Conservation (phyloP, 23 tunicate genomes). For the Halocynthia aurantium region DNA sequence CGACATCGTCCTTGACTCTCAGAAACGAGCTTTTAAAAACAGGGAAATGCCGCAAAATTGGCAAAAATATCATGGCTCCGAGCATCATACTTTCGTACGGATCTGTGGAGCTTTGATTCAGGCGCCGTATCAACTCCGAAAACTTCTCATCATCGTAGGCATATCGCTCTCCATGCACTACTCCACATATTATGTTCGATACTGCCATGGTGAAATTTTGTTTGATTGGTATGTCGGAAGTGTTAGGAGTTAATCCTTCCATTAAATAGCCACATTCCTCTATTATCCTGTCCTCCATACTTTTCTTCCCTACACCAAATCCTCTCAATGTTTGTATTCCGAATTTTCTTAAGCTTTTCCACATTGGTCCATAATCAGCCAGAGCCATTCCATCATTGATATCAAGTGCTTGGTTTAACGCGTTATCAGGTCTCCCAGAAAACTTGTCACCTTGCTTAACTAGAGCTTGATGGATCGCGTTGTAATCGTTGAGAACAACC, state of each 20-base stretch:
- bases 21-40: background rate
- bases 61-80: background rate
- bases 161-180: background rate
- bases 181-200: conserved; percentile 24
- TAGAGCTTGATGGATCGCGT: conserved; percentile 10
- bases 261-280: too few species aligned
- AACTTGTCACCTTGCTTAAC: conserved; percentile 12
- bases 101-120: background rate
- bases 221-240: too few species aligned
- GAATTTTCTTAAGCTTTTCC: conserved; percentile 17
- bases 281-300: too few species aligned
- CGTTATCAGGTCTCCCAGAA: conserved; percentile 8
- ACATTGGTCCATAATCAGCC: conserved; percentile 15
- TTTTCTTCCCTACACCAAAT: background rate
- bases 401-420: background rate
- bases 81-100: background rate
- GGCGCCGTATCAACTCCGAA: background rate
- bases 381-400: background rate
- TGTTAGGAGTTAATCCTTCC: too few species aligned
- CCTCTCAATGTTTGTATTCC: conserved; percentile 16
- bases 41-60: background rate
- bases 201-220: conserved; percentile 6
- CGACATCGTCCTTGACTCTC: background rate
- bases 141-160: conserved; percentile 11
- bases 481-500: conserved; percentile 24